Base-by-base conservation (phyloP, 2,888 invertebrate species). In the Agrotis ipsilon region DNA sequence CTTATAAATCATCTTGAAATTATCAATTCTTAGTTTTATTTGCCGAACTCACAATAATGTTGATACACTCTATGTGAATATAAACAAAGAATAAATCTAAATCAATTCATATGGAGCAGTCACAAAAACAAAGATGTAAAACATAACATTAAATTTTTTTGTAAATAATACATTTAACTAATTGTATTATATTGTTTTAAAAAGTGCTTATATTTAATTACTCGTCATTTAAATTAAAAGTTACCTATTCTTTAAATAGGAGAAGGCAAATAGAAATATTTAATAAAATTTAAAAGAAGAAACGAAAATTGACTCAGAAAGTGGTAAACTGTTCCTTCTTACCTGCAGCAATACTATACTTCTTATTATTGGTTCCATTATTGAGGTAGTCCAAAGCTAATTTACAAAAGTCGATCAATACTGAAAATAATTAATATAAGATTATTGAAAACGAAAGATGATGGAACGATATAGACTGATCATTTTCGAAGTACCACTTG, bases 351-450 rank as follows among this genome's bases (percentile, higher is more conserved):
- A 97, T 94, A 59, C 90, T 93, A 85, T 97, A 97, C 70, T 97
- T 94, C 89, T 97, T 97, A 18, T 93, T 86, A 91, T 97, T 97
- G 24, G 96, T 95, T 19, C 98, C 98, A 92, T 97, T 97, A 74
- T 96, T 96, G 43, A 98, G 87, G 89, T 97, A 98, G 86, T 97
- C 97, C 74, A 97, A 92, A 2, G 97, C 96, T 67, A 98, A 90
- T 90, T 97, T 97, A 89, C 97, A 98, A 87, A 98, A 97, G 90
- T 98, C 97, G 71, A 97, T 97, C 24, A 98, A 88, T 80, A 97
- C 97, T 98, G 93, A 62, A 96, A 75, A 57, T 19, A 65, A 72
- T 14, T 9, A 59, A 24, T 19, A 2, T 48, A 46, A 1, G 13
- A 49, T 46, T 66, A 43, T 0, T 27, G 1, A 27, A 14, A n/a